A percentile compares a stretch with the other conserved stretches of the same genome.
phyloP scores from a whole-genome alignment of 2,888 invertebrate genomes.

The Tanypteryx hageni region DNA sequence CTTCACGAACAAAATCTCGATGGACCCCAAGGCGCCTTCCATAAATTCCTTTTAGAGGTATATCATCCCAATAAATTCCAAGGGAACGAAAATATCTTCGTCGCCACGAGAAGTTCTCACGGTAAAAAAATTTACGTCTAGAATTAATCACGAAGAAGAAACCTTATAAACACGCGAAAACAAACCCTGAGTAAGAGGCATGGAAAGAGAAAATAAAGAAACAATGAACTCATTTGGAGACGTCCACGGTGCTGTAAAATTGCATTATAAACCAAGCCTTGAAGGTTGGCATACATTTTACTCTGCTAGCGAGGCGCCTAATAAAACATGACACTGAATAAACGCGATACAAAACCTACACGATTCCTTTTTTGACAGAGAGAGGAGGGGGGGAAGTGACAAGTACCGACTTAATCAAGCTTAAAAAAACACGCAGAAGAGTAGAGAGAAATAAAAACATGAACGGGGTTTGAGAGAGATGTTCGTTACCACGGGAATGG shows the following conservation, averaged over 20 bases:
- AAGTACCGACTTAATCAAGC: constrained; percentile 29
- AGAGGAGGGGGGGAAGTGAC: not conserved
- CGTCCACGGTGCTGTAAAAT: constrained; percentile 16
- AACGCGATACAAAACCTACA: constrained; percentile 32
- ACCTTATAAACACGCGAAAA: not conserved
- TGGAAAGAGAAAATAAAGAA: not conserved
- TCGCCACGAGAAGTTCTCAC: not conserved
- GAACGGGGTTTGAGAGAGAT: constrained; percentile 27
- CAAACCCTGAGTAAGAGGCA: not conserved
- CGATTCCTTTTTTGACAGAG: constrained; percentile 39
- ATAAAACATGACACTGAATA: constrained; percentile 59
- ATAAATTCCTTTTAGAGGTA: too few species aligned
- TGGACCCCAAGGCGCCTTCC: too few species aligned
- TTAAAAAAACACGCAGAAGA: not conserved
- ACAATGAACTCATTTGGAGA: not conserved
- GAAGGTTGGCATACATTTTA: not conserved
- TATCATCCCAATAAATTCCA: too few species aligned
- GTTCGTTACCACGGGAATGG: not conserved
- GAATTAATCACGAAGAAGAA: not conserved
- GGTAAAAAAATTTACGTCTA: not conserved
- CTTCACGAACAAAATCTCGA: too few species aligned
- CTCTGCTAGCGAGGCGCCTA: not conserved
- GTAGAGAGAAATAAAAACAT: constrained; percentile 12
- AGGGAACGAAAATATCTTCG: not conserved
- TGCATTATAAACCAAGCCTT: constrained; percentile 44